Evolutionary conservation across 2,888 invertebrate genomes (phyloP), one percentile per base, ranked within the genome.

Genomic region (Polyommatus icarus): DNA sequence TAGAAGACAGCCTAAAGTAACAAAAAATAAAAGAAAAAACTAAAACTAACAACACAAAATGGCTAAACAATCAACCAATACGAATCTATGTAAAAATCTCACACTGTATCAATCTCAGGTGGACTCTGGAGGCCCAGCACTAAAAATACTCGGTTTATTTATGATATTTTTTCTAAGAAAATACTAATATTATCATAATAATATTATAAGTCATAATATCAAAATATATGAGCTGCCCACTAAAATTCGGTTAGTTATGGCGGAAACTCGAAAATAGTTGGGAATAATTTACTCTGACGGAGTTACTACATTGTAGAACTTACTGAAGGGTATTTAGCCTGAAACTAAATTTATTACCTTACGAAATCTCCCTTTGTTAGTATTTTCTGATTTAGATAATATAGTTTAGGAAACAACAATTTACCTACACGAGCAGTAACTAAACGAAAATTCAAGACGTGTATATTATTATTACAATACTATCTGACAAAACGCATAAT

Each of bases 181-280:
- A 40, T 67, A 67, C 29, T 67, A 29, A 67, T 29, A 67, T 40
- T 29, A 67, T 40, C 46, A 46, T 32, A 32, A 32, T 32, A 32
- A 32, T 73, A 40, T 73, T 20, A 24, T 24, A 29, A 75, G 29
- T 29, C 46, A 75, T 75, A 75, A 75, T 46, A 15, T 50, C 24
- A 75, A 50, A 75, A 75, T 75, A 75, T 75, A 75, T 54, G n/a
- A 15, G 54, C 75, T 12, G 75, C 54, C 75, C 54, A 75, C 29
- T 46, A 50, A 5, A 5, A 24, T 75, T 50, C 18, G 15, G 50
- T 75, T 75, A 54, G 46, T 29, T 50, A 75, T 50, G 75, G 75
- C 75, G 75, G 75, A 75, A 73, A 73, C 73, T 40, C 46, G 10
- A 46, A 73, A 73, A 73, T 24, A 20, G 72, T 40, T 40, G 72